These are phyloP conservation scores for Orthosia gothica DNA, from an alignment of 2,888 invertebrate genomes.

Conservation along the genomic window DNA sequence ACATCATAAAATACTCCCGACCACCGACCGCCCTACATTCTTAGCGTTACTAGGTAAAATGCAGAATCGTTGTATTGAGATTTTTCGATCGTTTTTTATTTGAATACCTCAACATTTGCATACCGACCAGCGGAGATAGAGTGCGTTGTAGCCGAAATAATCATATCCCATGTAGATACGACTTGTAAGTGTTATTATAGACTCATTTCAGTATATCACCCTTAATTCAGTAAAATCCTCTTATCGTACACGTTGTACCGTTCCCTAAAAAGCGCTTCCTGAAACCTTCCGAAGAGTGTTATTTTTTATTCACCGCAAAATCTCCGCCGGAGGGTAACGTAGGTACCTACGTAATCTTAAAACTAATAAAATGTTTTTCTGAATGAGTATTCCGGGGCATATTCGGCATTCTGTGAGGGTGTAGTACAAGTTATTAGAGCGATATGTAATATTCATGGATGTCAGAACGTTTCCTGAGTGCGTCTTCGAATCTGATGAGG, in stretches of 20 bases:
- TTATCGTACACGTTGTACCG: slow-evolving; percentile 8
- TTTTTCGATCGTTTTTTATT: slow-evolving; percentile 15
- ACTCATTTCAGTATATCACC: background rate
- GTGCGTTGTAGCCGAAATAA: background rate
- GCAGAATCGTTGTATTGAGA: slow-evolving; percentile 5
- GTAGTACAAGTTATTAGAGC: slow-evolving; percentile 16
- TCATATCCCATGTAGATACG: background rate
- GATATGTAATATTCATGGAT: slow-evolving; percentile 49
- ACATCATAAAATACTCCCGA: slow-evolving; percentile 8
- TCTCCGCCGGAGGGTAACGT: background rate
- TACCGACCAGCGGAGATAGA: background rate
- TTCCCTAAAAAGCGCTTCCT: slow-evolving; percentile 14
- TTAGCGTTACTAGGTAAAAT: background rate
- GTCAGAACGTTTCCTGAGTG: slow-evolving; percentile 26
- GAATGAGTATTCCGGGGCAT: slow-evolving; percentile 14
- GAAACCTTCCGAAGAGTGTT: slow-evolving; percentile 12
- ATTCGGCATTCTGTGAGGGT: slow-evolving; percentile 15
- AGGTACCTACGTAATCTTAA: slow-evolving; percentile 29
- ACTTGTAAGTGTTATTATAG: background rate
- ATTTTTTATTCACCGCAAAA: slow-evolving; percentile 43
- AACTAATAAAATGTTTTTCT: slow-evolving; percentile 43
- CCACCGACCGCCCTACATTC: background rate
- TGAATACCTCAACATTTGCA: slow-evolving; percentile 2
- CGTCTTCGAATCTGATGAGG: slow-evolving; percentile 38
- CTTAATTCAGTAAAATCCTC: slow-evolving; percentile 3